Percentiles rank a stretch among this genome's conserved stretches.
phyloP scores from a whole-genome alignment of 2,113 vertebrate species.

The Fregetta grallaria region DNA sequence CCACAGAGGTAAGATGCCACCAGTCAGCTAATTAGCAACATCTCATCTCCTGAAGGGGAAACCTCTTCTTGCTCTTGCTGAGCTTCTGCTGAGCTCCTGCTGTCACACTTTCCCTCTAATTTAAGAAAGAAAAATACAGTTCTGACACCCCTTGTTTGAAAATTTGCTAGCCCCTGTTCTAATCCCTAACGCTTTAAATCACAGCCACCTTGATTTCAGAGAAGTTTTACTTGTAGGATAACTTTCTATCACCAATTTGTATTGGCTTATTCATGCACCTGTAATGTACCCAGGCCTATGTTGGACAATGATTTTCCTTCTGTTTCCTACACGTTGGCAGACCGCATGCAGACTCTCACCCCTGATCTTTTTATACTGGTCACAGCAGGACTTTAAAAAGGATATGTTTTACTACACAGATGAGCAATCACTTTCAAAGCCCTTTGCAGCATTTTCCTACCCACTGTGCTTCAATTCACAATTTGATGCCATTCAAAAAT shows the following conservation, averaged over 20 bases:
- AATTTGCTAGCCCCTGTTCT: background rate
- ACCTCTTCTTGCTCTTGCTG: background rate
- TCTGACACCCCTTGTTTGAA: background rate
- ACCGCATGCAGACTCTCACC: constrained; percentile 18
- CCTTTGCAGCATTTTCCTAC: background rate
- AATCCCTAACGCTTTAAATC: background rate
- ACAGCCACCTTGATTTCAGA: background rate
- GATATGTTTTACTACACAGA: constrained; percentile 35
- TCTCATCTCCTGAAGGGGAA: background rate
- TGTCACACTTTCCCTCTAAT: background rate
- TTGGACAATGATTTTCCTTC: constrained; percentile 18
- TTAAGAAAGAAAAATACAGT: background rate
- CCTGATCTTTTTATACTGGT: constrained; percentile 11
- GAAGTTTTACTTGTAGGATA: constrained; percentile 19
- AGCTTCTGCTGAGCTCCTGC: background rate
- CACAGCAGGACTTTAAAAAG: constrained; percentile 30
- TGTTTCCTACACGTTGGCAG: background rate
- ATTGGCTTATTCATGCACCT: constrained; percentile 1
- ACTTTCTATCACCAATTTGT: constrained; percentile 30
- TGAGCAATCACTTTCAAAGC: constrained; percentile 12
- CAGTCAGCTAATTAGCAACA: background rate
- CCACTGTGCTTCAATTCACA: constrained; percentile 31
- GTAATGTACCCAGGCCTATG: background rate
- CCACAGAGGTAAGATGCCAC: background rate
- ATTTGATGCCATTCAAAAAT: constrained; percentile 46